Evolutionary conservation across 2,113 vertebrate genomes (phyloP), one percentile per base, ranked within the genome.

Genomic region (Cyprinodon variegatus): DNA sequence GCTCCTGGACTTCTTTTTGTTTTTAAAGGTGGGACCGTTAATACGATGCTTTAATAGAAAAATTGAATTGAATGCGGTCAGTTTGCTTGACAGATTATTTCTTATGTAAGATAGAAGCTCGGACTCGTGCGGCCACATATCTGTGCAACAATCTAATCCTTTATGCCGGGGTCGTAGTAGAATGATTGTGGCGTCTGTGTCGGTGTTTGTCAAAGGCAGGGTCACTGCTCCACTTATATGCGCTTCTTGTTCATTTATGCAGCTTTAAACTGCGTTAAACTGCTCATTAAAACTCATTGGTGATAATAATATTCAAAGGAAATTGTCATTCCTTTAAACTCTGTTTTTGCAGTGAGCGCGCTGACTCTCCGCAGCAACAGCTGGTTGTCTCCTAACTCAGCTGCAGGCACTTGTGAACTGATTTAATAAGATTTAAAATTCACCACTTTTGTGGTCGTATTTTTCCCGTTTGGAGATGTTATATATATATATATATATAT

Each of bases 31-130:
- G 36, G 12, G 13, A 62, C 20, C 37, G 37, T 9, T 37, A 14
- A 14, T 36, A 5, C 37, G 12, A 36, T 29, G 59, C 13, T 15
- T 38, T 5, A 84, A 90, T 38, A 1, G 36, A 13, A 14, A 14
- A 63, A 48, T 39, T 48, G 3, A 48, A 38, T 12, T 14, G 39
- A 20, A 17, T 12, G 64, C 57, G 74, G 20, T 36, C 65, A 78
- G 70, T 90, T 74, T 77, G 76, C 71, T 71, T 4, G 46, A 50
- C 71, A 87, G 90, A 86, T 91, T 90, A 92, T 85, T 89, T 82
- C 88, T 93, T 93, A 93, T 91, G 87, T 93, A 93, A 93, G 84
- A 78, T 46, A 84, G 72, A 29, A 75, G 82, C 85, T 82, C 61
- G 61, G 86, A 91, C 79, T 90, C 89, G 70, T 89, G 78, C 64